Evolutionary conservation across 2,113 vertebrate species (phyloP).

Genomic region (Poeciliopsis prolifica): DNA sequence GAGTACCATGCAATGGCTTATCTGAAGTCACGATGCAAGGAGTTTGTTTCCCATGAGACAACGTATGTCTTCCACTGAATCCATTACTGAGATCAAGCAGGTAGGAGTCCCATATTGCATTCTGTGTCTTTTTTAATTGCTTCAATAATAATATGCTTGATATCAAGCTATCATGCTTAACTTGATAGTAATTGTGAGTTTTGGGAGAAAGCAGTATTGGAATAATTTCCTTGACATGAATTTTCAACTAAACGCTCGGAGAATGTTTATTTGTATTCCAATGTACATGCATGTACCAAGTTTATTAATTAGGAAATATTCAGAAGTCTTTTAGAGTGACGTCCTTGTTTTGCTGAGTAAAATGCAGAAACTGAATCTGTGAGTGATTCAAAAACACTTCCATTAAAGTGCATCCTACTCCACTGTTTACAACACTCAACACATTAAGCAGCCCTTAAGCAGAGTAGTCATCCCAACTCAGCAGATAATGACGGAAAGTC

Average conservation of each 20-base stretch:
- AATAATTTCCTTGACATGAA: background rate
- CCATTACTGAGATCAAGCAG: no score
- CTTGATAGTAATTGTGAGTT: background rate
- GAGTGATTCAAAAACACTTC: background rate
- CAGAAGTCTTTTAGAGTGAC: background rate
- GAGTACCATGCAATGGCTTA: no score
- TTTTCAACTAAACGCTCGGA: no score
- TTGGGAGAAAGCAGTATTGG: background rate
- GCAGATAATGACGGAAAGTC: background rate
- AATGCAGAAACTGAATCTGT: background rate
- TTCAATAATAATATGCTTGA: no score
- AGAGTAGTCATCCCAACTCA: background rate
- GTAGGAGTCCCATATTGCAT: no score
- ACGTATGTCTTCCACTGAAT: no score
- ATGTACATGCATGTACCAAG: background rate
- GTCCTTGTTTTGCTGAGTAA: background rate
- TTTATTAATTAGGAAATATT: background rate
- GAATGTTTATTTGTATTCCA: no score
- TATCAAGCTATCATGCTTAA: background rate
- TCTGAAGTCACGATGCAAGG: no score
- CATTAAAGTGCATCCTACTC: background rate
- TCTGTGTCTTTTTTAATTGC: no score
- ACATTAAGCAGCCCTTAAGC: background rate
- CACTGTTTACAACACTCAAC: background rate
- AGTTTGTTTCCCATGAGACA: no score